These are phyloP conservation scores for Hylaea fasciaria DNA, from an alignment of 2,888 invertebrate species.

Conservation along the genomic window DNA sequence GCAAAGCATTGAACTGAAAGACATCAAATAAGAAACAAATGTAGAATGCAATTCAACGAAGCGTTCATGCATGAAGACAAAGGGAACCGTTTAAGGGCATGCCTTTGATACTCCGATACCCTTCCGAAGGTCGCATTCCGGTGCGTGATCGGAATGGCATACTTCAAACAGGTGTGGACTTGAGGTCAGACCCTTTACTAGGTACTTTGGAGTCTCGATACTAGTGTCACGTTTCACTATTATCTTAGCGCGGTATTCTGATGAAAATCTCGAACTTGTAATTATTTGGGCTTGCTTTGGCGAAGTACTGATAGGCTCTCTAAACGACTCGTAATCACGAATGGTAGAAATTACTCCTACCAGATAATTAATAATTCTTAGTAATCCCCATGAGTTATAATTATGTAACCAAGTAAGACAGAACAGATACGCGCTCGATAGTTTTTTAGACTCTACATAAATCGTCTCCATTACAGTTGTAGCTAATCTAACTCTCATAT, in stretches of 20 bases:
- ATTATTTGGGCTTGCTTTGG: too few species aligned
- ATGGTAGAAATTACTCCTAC: too few species aligned
- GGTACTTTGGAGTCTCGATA: not conserved
- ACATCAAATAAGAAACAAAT: conserved; percentile 31
- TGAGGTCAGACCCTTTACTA: conserved; percentile 2
- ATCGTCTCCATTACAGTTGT: too few species aligned
- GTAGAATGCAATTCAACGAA: conserved; percentile 28
- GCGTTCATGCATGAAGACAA: conserved; percentile 53
- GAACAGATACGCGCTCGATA: not conserved
- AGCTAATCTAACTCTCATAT: too few species aligned
- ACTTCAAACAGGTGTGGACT: conserved; percentile 21
- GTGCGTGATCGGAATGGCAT: conserved; percentile 51
- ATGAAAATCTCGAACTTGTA: too few species aligned
- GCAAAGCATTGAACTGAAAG: conserved; percentile 15
- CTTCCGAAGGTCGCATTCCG: conserved; percentile 60
- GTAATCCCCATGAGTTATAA: too few species aligned
- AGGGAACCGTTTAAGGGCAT: conserved; percentile 55
- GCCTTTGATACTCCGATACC: conserved; percentile 41
- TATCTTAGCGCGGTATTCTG: too few species aligned
- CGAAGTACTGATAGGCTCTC: too few species aligned
- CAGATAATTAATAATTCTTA: too few species aligned
- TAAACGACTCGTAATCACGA: too few species aligned
- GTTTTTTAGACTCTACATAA: too few species aligned
- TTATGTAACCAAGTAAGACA: too few species aligned
- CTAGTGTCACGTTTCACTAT: not conserved